phyloP scores from a whole-genome alignment of 2,797 vertebrate species.

The Poecilia velifera region DNA sequence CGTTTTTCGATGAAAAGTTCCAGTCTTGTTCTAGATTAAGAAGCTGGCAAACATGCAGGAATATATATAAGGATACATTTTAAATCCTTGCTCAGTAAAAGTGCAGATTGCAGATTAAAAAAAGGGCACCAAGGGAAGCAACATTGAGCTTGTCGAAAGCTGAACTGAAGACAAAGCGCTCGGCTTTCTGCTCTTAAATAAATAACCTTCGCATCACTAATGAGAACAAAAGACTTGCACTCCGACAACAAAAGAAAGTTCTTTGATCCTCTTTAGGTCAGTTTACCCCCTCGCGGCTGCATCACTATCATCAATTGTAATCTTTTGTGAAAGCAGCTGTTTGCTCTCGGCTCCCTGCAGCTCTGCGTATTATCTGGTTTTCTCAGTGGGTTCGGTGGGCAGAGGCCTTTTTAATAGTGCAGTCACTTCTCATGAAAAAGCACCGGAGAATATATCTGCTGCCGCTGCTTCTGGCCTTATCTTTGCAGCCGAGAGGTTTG shows the following conservation, averaged over 20 bases:
- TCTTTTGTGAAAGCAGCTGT: slow-evolving; percentile 49
- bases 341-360: slow-evolving; percentile 34
- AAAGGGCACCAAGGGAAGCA: slow-evolving; percentile 41
- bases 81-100: slow-evolving; percentile 39
- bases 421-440: slow-evolving; percentile 64
- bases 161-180: neutral
- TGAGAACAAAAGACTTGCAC: slow-evolving; percentile 17
- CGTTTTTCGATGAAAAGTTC: slow-evolving; percentile 32
- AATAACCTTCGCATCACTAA: neutral
- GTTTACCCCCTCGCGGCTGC: slow-evolving; percentile 31
- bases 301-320: slow-evolving; percentile 46
- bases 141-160: slow-evolving; percentile 19
- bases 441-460: slow-evolving; percentile 50
- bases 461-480: slow-evolving; percentile 53
- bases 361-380: slow-evolving; percentile 48
- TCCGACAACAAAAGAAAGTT: slow-evolving; percentile 29
- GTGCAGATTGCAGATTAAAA: slow-evolving; percentile 20
- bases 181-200: slow-evolving; percentile 6
- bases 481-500: slow-evolving; percentile 13
- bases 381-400: slow-evolving; percentile 45
- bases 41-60: slow-evolving; percentile 32
- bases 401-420: slow-evolving; percentile 58
- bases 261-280: slow-evolving; percentile 36
- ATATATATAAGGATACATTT: slow-evolving; percentile 36
- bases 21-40: slow-evolving; percentile 35